A percentile compares a stretch with the other conserved stretches of the same genome.
Evolutionary conservation across 2,888 invertebrate genomes (phyloP).

Genomic region (Diaprepes abbreviatus): DNA sequence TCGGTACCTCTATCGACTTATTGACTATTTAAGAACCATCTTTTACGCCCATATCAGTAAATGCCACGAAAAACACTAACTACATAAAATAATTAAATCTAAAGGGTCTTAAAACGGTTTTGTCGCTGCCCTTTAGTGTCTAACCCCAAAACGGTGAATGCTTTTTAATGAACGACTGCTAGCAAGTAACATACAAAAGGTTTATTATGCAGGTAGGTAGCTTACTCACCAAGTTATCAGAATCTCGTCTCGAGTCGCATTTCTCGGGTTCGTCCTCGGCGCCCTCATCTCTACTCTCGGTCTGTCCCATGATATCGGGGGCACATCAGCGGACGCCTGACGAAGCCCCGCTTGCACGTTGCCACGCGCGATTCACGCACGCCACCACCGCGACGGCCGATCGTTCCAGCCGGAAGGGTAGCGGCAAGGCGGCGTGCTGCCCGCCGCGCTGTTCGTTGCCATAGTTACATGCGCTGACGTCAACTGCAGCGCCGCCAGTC

Average conservation of each 20-base stretch:
- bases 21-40: no score
- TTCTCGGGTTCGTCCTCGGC: slow-evolving; percentile 71
- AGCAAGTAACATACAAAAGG: background rate
- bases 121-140: background rate
- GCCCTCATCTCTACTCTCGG: slow-evolving; percentile 68
- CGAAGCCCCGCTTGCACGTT: slow-evolving; percentile 31
- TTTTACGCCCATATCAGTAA: no score
- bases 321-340: slow-evolving; percentile 61
- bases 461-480: slow-evolving; percentile 49
- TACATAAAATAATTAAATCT: no score
- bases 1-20: no score
- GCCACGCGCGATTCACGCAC: slow-evolving; percentile 28
- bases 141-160: slow-evolving; percentile 6
- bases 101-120: no score
- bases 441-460: slow-evolving; percentile 43
- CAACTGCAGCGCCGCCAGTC: slow-evolving; percentile 38
- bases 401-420: slow-evolving; percentile 43
- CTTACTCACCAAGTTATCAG: slow-evolving; percentile 70
- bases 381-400: slow-evolving; percentile 33
- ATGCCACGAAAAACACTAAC: no score
- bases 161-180: background rate
- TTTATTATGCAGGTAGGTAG: background rate
- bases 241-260: slow-evolving; percentile 70
- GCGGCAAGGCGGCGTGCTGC: slow-evolving; percentile 37
- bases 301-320: slow-evolving; percentile 74